Evolutionary conservation across 2,888 invertebrate genomes (phyloP).

Genomic region (Plebejus melissa): DNA sequence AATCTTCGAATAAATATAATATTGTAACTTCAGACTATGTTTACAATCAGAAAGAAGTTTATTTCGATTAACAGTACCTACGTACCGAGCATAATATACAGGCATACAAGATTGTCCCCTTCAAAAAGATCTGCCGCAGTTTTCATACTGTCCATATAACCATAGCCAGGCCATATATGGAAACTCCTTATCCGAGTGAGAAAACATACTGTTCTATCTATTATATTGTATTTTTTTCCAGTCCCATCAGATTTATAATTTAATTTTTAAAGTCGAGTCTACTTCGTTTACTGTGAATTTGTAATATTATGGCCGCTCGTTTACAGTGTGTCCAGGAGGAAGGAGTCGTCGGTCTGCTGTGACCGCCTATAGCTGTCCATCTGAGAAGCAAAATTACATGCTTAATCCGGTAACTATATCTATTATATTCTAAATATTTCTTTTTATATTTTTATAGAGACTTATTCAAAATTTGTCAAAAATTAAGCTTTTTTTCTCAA

Average conservation of each 20-base stretch:
- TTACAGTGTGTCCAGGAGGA: conserved; percentile 60
- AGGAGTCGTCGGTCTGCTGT: conserved; percentile 59
- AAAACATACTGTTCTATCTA: neutral
- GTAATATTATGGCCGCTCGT: conserved; percentile 33
- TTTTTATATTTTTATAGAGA: too few species aligned
- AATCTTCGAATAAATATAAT: too few species aligned
- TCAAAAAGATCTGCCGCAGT: too few species aligned
- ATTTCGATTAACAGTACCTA: too few species aligned
- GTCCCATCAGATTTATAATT: neutral
- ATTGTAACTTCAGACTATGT: too few species aligned
- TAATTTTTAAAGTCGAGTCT: conserved; percentile 32
- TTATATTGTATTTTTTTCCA: neutral
- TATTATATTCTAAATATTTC: too few species aligned
- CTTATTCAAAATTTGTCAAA: too few species aligned
- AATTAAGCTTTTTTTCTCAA: too few species aligned
- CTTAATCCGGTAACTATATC: neutral
- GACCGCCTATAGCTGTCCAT: conserved; percentile 71
- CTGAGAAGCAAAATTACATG: conserved; percentile 43
- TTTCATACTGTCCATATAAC: too few species aligned
- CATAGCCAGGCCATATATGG: neutral
- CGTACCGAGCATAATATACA: too few species aligned
- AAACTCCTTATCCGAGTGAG: neutral
- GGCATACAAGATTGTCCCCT: too few species aligned
- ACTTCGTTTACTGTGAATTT: conserved; percentile 31
- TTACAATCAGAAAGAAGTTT: too few species aligned